A percentile compares a stretch with the other conserved stretches of the same genome.
These are phyloP conservation scores for zebrafish (Danio rerio) DNA, from an alignment of 2,113 vertebrate species.

Conservation along the genomic window DNA sequence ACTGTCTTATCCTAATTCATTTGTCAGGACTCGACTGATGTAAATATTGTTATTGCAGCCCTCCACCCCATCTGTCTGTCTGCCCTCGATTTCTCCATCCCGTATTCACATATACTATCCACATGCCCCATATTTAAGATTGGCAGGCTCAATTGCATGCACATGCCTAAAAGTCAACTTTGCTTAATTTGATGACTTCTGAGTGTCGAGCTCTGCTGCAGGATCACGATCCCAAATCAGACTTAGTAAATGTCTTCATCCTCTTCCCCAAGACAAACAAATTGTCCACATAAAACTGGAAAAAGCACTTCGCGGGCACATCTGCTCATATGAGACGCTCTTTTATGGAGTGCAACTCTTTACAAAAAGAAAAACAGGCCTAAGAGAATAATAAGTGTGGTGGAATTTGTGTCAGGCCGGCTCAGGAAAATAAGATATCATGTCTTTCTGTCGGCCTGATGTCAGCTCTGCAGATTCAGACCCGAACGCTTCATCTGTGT, in stretches of 20 bases:
- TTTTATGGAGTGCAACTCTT: slow-evolving; percentile 76
- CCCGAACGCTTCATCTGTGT: slow-evolving; percentile 87
- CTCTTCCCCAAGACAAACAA: slow-evolving; percentile 77
- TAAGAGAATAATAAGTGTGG: slow-evolving; percentile 93
- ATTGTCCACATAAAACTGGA: slow-evolving; percentile 89
- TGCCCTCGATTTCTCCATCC: neutral
- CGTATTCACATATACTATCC: slow-evolving; percentile 58
- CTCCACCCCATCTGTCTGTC: neutral
- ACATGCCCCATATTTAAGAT: slow-evolving; percentile 72
- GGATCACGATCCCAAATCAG: slow-evolving; percentile 77
- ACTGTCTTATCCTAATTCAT: slow-evolving; percentile 13
- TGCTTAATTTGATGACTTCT: slow-evolving; percentile 72
- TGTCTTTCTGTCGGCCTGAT: slow-evolving; percentile 94
- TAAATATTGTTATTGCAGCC: slow-evolving; percentile 29
- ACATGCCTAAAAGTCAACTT: slow-evolving; percentile 71
- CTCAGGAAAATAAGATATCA: slow-evolving; percentile 99
- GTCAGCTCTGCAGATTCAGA: slow-evolving; percentile 91
- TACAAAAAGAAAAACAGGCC: slow-evolving; percentile 68
- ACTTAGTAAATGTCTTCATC: slow-evolving; percentile 85
- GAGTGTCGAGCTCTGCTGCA: slow-evolving; percentile 74
- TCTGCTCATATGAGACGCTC: slow-evolving; percentile 81
- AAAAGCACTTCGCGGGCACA: slow-evolving; percentile 76
- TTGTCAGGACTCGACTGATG: slow-evolving; percentile 29
- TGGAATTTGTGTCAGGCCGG: slow-evolving; percentile 94
- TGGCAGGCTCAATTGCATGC: slow-evolving; percentile 79